Evolutionary conservation across 2,888 invertebrate genomes (phyloP).

Genomic region (Oscheius sp.): DNA sequence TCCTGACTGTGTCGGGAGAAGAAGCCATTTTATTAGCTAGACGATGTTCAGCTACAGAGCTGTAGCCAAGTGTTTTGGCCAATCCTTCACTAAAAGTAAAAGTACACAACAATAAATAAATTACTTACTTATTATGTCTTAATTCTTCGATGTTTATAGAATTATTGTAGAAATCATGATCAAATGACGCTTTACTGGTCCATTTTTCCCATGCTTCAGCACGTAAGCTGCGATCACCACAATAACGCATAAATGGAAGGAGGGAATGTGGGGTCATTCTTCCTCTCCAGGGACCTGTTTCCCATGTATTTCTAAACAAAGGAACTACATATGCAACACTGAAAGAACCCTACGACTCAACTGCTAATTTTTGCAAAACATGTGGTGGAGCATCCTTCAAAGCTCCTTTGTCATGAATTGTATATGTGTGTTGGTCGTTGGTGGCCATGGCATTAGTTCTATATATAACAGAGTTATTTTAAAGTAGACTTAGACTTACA

Average conservation of each 20-base stretch:
- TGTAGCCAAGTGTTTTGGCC: constrained; percentile 69
- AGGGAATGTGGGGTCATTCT: constrained; percentile 66
- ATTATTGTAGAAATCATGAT: constrained; percentile 70
- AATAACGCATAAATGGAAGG: constrained; percentile 68
- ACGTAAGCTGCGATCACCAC: constrained; percentile 63
- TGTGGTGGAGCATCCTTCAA: constrained; percentile 70
- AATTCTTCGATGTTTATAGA: constrained; percentile 72
- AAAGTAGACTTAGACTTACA: constrained; percentile 47
- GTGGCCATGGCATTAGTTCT: constrained; percentile 68
- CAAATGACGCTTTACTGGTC: constrained; percentile 62
- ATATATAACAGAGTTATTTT: constrained; percentile 24
- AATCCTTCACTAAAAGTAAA: constrained; percentile 63
- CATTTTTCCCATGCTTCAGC: constrained; percentile 68
- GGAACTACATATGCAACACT: too few relatives aligned
- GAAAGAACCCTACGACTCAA: constrained; percentile 52
- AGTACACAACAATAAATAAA: neutral
- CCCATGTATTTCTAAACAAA: constrained; percentile 56
- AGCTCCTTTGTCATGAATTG: constrained; percentile 48
- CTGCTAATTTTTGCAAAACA: constrained; percentile 61
- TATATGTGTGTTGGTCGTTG: constrained; percentile 66
- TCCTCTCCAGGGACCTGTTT: constrained; percentile 67
- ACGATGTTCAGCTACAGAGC: constrained; percentile 68
- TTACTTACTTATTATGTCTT: constrained; percentile 67
- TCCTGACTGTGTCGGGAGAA: constrained; percentile 69
- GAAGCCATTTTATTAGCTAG: constrained; percentile 72